These are phyloP conservation scores for Melanostigma gelatinosum DNA, from an alignment of 2,113 vertebrate genomes.

Conservation along the genomic window DNA sequence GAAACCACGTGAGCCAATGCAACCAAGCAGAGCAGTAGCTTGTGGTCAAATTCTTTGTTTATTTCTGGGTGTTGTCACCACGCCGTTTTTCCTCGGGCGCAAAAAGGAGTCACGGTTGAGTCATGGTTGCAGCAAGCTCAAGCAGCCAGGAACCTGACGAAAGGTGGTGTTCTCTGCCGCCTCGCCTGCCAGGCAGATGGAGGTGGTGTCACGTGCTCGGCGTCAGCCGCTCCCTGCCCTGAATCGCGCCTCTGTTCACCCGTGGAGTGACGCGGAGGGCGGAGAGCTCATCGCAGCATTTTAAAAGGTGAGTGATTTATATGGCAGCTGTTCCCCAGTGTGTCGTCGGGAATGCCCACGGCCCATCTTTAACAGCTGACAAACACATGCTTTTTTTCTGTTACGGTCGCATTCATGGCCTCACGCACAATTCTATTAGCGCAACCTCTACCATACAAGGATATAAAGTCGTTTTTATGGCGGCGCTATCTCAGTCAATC, in stretches of 20 bases:
- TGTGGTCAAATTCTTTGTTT: conserved; percentile 55
- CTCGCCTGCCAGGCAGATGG: conserved; percentile 24
- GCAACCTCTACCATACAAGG: conserved; percentile 67
- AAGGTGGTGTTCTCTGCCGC: conserved; percentile 4
- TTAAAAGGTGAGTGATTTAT: conserved; percentile 81
- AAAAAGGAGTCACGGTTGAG: conserved; percentile 25
- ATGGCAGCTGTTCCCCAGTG: conserved; percentile 76
- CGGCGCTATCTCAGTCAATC: conserved; percentile 67
- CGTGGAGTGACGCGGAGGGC: conserved; percentile 37
- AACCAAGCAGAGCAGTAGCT: background rate
- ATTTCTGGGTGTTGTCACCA: conserved; percentile 22
- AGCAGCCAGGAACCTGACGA: conserved; percentile 27
- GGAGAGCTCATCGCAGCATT: conserved; percentile 62
- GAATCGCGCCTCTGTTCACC: conserved; percentile 48
- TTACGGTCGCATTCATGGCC: conserved; percentile 71
- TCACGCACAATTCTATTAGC: conserved; percentile 76
- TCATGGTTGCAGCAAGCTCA: conserved; percentile 19
- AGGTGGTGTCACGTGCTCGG: conserved; percentile 29
- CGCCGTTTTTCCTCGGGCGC: conserved; percentile 52
- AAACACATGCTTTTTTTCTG: conserved; percentile 78
- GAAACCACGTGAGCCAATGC: conserved; percentile 47
- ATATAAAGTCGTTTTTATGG: conserved; percentile 68
- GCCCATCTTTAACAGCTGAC: conserved; percentile 76
- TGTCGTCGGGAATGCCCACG: conserved; percentile 57
- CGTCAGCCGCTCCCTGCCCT: conserved; percentile 48